Conservation (phyloP, 2,113 vertebrate species). For the Mormyrus iriodes region DNA sequence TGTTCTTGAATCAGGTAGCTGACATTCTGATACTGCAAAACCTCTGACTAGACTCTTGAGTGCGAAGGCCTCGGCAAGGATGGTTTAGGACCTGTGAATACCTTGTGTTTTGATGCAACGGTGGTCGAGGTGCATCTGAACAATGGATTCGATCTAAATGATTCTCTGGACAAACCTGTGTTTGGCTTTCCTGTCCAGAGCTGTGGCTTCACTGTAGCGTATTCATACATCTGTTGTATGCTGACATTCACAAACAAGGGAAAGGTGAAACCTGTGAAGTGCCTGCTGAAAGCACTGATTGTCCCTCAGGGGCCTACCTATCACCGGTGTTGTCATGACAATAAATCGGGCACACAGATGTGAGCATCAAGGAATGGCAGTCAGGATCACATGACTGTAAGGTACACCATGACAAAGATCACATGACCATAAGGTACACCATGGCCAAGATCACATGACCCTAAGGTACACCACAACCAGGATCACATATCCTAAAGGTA, state of each 20-base stretch:
- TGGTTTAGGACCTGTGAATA: background rate
- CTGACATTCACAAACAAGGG: background rate
- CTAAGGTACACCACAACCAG: background rate
- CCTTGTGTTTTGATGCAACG: background rate
- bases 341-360: background rate
- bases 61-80: background rate
- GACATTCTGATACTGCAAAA: background rate
- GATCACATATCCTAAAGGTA: too few species aligned
- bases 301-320: background rate
- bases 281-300: background rate
- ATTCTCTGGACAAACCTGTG: background rate
- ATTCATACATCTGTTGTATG: background rate
- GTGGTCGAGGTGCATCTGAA: background rate
- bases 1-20: background rate
- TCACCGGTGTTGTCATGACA: background rate
- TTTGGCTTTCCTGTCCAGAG: background rate
- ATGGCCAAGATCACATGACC: background rate
- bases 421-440: background rate
- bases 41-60: background rate
- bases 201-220: background rate
- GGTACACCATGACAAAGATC: too few species aligned
- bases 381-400: background rate
- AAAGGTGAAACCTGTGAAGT: background rate
- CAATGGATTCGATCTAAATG: background rate
- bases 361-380: background rate